Evolutionary conservation across 2,113 vertebrate species (phyloP).

Genomic region (Burhinus bistriatus): DNA sequence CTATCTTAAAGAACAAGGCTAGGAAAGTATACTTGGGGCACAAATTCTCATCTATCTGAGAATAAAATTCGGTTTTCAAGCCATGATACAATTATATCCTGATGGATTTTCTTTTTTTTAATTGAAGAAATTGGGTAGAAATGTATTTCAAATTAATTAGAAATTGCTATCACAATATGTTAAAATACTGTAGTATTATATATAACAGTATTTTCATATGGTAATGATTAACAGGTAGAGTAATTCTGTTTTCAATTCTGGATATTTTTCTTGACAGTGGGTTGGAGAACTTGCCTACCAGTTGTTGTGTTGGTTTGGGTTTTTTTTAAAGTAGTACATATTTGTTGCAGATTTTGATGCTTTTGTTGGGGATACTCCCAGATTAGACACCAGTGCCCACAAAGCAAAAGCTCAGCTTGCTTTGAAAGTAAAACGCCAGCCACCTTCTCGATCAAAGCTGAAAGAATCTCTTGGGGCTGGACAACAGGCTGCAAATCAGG

Average conservation of each 20-base stretch:
- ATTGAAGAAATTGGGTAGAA: neutral
- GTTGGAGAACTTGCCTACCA: neutral
- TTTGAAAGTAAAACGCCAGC: constrained; percentile 86
- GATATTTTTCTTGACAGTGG: neutral
- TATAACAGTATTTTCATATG: neutral
- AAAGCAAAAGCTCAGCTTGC: constrained; percentile 86
- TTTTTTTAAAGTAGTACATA: neutral
- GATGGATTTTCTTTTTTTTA: neutral
- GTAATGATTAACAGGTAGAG: neutral
- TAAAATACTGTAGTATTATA: neutral
- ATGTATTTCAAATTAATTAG: neutral
- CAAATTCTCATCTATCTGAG: neutral
- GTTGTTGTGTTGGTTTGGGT: neutral
- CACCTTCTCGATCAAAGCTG: constrained; percentile 85
- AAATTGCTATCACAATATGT: neutral
- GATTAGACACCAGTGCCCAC: constrained; percentile 88
- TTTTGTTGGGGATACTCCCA: constrained; percentile 82
- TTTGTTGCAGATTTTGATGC: constrained; percentile 79
- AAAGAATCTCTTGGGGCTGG: constrained; percentile 75
- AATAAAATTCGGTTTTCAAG: neutral
- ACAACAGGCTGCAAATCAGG: constrained; percentile 53
- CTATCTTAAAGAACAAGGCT: neutral
- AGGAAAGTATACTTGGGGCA: neutral
- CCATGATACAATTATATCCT: neutral
- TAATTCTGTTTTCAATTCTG: neutral